A percentile compares a stretch with the other conserved stretches of the same genome.
Conservation (phyloP, 2,113 vertebrate genomes). For the Otus sunia region DNA sequence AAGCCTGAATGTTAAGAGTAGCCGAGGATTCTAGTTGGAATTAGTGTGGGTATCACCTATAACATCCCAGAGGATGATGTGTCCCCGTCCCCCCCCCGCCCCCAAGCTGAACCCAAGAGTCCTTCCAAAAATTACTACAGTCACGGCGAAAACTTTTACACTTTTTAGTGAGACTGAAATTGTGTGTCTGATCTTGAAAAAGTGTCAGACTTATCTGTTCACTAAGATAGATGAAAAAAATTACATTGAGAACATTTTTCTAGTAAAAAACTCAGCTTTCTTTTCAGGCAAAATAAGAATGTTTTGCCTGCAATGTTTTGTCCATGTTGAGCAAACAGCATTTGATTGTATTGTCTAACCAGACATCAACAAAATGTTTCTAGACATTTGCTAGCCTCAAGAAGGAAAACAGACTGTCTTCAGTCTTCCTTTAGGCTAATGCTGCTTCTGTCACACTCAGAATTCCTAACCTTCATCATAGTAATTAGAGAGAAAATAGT, state of each 20-base stretch:
- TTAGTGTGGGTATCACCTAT: fast-evolving
- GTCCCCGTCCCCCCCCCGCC: fast-evolving
- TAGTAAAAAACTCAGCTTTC: neutral
- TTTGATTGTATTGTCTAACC: neutral
- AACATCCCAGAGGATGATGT: neutral
- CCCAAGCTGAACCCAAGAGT: neutral
- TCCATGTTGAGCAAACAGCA: neutral
- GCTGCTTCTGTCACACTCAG: neutral
- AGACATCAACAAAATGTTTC: neutral
- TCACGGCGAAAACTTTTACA: fast-evolving
- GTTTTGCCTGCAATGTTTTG: neutral
- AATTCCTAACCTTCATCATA: neutral
- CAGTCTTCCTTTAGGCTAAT: neutral
- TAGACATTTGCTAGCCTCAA: neutral
- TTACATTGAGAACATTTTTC: neutral
- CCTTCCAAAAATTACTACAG: neutral
- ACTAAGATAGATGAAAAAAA: neutral
- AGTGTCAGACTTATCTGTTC: neutral
- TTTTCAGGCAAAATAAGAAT: neutral
- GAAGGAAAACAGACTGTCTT: neutral
- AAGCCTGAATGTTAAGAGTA: neutral
- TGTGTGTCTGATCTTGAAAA: neutral
- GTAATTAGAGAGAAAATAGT: neutral
- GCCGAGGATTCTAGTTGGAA: neutral
- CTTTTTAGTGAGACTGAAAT: neutral